These are phyloP conservation scores for Acleris sparsana DNA, from an alignment of 2,888 invertebrate species.

Conservation along the genomic window DNA sequence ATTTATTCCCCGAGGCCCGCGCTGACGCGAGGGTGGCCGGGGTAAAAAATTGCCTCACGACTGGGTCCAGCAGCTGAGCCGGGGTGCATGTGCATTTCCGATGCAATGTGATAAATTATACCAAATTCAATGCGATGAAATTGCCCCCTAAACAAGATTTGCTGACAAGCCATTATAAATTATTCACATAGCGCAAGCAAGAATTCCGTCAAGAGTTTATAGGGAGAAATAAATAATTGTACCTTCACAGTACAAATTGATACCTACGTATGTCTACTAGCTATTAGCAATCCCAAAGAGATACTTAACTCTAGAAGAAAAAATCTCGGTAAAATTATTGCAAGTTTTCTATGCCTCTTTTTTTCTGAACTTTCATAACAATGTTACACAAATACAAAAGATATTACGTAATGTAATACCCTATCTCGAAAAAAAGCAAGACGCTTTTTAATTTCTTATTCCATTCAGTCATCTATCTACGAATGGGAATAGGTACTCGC, in stretches of 20 bases:
- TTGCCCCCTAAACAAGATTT: slow-evolving; percentile 58
- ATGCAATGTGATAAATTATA: slow-evolving; percentile 78
- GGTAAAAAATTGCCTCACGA: slow-evolving; percentile 73
- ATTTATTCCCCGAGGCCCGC: slow-evolving; percentile 66
- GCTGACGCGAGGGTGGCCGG: slow-evolving; percentile 58
- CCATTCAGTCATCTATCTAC: slow-evolving; percentile 46
- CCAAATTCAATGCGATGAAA: slow-evolving; percentile 69
- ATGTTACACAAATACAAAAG: slow-evolving; percentile 1
- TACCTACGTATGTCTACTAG: too few species aligned
- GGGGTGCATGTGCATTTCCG: slow-evolving; percentile 71
- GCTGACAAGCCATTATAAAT: slow-evolving; percentile 40
- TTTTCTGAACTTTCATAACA: slow-evolving; percentile 4
- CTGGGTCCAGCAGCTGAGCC: slow-evolving; percentile 70
- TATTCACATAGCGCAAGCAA: slow-evolving; percentile 27
- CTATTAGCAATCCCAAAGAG: slow-evolving; percentile 6
- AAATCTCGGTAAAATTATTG: too few species aligned
- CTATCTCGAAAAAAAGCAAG: slow-evolving; percentile 18
- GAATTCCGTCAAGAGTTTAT: slow-evolving; percentile 20
- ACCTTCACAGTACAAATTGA: background rate
- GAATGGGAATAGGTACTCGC: slow-evolving; percentile 57
- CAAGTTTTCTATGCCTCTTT: background rate
- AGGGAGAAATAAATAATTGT: slow-evolving; percentile 10
- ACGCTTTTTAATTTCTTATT: slow-evolving; percentile 28
- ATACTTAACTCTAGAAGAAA: slow-evolving; percentile 1
- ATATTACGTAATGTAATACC: slow-evolving; percentile 1